These are phyloP conservation scores for Leptura quadrifasciata DNA, from an alignment of 2,888 invertebrate genomes.

Conservation along the genomic window DNA sequence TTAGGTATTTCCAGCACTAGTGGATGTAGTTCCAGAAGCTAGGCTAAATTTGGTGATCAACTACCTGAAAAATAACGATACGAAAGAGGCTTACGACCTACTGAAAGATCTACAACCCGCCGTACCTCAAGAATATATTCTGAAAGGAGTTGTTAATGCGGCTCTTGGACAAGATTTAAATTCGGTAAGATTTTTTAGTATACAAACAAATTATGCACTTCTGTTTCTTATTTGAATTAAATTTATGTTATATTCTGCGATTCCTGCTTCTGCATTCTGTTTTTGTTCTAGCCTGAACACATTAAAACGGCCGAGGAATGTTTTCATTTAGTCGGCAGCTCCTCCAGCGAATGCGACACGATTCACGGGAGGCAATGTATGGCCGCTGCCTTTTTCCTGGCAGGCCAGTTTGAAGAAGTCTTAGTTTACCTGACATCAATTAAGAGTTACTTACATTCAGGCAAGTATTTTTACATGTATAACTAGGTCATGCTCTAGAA, in stretches of 20 bases:
- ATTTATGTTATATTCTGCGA: no score
- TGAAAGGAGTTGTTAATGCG: slow-evolving; percentile 97
- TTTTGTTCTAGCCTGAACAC: slow-evolving; percentile 88
- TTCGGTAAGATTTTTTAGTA: slow-evolving; percentile 79
- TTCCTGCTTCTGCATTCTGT: not conserved
- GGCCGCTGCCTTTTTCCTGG: slow-evolving; percentile 97
- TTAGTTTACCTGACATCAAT: slow-evolving; percentile 97
- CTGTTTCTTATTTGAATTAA: no score
- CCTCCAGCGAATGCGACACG: slow-evolving; percentile 97
- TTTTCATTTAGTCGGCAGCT: slow-evolving; percentile 96
- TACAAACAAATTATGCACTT: no score
- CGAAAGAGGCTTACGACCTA: slow-evolving; percentile 90
- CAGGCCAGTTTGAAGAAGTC: slow-evolving; percentile 96
- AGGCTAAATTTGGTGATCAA: slow-evolving; percentile 96
- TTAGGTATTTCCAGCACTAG: slow-evolving; percentile 86
- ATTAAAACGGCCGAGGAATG: slow-evolving; percentile 97
- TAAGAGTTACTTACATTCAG: slow-evolving; percentile 89
- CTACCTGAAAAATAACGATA: slow-evolving; percentile 91
- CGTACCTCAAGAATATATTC: slow-evolving; percentile 95
- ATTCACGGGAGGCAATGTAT: slow-evolving; percentile 98
- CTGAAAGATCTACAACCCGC: slow-evolving; percentile 95
- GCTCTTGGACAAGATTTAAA: slow-evolving; percentile 93
- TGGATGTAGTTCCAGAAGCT: slow-evolving; percentile 98
- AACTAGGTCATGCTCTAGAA: no score
- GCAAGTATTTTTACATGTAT: slow-evolving; percentile 51